Evolutionary conservation across 2,888 invertebrate species (phyloP), one percentile per base, ranked within the genome.

Genomic region (Fragum sueziense): DNA sequence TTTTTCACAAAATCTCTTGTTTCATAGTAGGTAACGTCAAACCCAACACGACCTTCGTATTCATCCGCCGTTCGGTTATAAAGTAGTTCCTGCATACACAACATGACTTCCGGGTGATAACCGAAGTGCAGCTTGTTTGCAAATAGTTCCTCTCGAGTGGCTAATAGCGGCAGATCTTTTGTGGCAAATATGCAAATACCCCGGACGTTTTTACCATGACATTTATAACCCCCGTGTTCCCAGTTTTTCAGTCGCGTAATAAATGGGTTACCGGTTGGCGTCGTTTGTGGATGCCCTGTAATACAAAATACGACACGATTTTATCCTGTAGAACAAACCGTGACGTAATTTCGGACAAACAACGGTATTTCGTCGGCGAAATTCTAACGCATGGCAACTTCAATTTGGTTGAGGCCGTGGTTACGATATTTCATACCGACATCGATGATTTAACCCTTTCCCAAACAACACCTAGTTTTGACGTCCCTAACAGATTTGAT

Each of bases 51-150:
- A 11, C 57, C 57, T 3, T 27, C 14, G 20, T 57, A 57, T 57
- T 57, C 57, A 11, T 57, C 57, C 57, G 14, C 57, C 27, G 57
- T 27, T 57, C 57, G 20, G 25, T 57, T 57, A 20, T 57, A 57
- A 57, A 57, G 20, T 27, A 57, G 57, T 57, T 57, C 57, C 25
- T 57, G 27, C 57, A 57, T 57, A 27, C 57, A 57, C 20, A 57
- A 7, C 25, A 27, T 11, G 7, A 57, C 27, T 57, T 57, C 57
- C 2, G 57, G 57, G 27, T 57, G 57, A 57, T 57, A 57, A 27
- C 14, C 27, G 27, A 57, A 27, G 27, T 57, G 25, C 0, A 57
- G 9, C 29, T 57, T 57, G 29, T 57, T 57, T 0, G 57, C 57
- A 57, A 57, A 57, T 27, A 57, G 27, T 57, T 57, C 57, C 25